These are phyloP conservation scores for Leptinotarsa undecemlineata DNA, from an alignment of 1,140 invertebrate species.

Conservation along the genomic window DNA sequence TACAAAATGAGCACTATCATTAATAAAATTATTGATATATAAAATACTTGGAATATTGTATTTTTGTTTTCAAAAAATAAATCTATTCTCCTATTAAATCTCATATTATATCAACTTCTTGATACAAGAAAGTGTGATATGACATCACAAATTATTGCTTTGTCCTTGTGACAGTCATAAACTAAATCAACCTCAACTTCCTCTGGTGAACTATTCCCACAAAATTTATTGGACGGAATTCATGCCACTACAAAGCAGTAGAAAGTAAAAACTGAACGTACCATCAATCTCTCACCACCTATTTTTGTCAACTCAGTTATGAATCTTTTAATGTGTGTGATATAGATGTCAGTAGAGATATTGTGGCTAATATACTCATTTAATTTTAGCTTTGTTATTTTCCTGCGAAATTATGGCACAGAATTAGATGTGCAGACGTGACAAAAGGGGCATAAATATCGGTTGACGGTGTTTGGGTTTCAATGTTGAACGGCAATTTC, in stretches of 20 bases:
- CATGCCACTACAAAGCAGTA: slow-evolving; percentile 9
- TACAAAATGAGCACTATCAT: not conserved
- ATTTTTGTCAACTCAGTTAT: slow-evolving; percentile 14
- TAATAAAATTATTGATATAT: not conserved
- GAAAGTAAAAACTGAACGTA: slow-evolving; percentile 1
- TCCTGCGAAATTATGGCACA: not conserved
- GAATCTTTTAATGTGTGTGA: slow-evolving; percentile 6
- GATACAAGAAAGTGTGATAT: too few relatives aligned
- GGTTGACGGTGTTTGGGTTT: not conserved
- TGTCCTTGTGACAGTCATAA: not conserved
- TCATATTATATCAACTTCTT: too few relatives aligned
- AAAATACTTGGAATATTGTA: not conserved
- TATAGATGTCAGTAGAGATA: slow-evolving; percentile 13
- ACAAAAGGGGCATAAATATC: slow-evolving; percentile 3
- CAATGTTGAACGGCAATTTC: not conserved
- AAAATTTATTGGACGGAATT: not conserved
- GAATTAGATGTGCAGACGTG: not conserved
- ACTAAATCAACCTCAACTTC: not conserved
- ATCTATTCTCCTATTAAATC: not conserved
- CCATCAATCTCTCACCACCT: slow-evolving; percentile 6
- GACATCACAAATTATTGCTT: too few relatives aligned
- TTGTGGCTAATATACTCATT: slow-evolving; percentile 18
- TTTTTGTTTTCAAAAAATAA: not conserved
- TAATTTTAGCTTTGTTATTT: slow-evolving; percentile 15
- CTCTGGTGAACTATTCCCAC: not conserved